phyloP scores from a whole-genome alignment of 1,140 invertebrate genomes.

The Harpegnathos saltator region DNA sequence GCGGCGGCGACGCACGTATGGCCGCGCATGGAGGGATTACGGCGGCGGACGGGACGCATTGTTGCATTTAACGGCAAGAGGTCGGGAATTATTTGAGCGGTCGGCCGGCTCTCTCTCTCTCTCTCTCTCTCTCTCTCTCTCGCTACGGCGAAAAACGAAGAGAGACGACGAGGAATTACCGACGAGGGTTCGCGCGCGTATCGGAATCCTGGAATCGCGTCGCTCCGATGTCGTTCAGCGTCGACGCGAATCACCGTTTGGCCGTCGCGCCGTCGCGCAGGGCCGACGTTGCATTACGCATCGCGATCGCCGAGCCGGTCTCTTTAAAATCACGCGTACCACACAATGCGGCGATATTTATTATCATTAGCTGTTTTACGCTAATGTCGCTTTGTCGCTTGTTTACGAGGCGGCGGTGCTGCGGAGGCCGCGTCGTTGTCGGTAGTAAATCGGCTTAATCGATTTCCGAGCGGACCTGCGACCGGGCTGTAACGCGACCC shows the following conservation, averaged over 20 bases:
- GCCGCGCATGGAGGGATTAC: constrained; percentile 29
- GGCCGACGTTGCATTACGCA: constrained; percentile 21
- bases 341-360: constrained; percentile 45
- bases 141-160: not conserved
- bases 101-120: too few species aligned
- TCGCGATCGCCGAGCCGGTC: constrained; percentile 32
- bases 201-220: constrained; percentile 21
- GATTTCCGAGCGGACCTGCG: constrained; percentile 42
- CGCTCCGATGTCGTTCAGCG: too few species aligned
- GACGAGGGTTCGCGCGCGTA: not conserved
- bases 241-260: constrained; percentile 33
- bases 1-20: constrained; percentile 1
- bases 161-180: not conserved
- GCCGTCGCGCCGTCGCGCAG: constrained; percentile 4
- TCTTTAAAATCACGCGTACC: constrained; percentile 39
- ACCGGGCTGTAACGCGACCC: constrained; percentile 9
- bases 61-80: constrained; percentile 42
- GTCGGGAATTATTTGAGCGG: constrained; percentile 29
- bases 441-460: constrained; percentile 49
- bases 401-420: constrained; percentile 34
- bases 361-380: constrained; percentile 49
- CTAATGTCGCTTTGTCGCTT: too few species aligned
- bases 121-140: too few species aligned
- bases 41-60: constrained; percentile 9
- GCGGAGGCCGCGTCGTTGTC: constrained; percentile 20